Percentiles rank a stretch among this genome's conserved stretches.
Evolutionary conservation across 2,888 invertebrate species (phyloP).

Genomic region (Apodemia hepburni): DNA sequence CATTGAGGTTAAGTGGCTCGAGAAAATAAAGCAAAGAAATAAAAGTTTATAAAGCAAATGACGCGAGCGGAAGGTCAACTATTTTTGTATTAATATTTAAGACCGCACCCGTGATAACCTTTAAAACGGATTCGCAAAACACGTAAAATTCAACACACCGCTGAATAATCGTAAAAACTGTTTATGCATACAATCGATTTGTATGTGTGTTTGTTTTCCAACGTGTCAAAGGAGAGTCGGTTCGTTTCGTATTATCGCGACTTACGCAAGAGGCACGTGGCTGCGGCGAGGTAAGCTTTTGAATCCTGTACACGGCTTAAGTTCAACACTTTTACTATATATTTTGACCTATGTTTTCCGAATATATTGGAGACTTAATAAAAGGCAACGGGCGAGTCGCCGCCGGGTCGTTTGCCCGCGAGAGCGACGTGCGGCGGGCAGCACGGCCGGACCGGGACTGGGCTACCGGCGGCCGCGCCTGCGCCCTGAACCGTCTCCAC

Average conservation of each 20-base stretch:
- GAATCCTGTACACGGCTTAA: conserved; percentile 17
- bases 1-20: conserved; percentile 9
- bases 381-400: conserved; percentile 60
- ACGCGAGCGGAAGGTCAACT: conserved; percentile 58
- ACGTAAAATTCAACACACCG: conserved; percentile 42
- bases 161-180: conserved; percentile 43
- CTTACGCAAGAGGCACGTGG: conserved; percentile 72
- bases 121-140: conserved; percentile 51
- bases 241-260: conserved; percentile 52
- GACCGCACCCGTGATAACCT: conserved; percentile 62
- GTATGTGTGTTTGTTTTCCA: conserved; percentile 58
- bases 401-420: conserved; percentile 62
- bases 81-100: conserved; percentile 44
- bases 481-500: conserved; percentile 46
- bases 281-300: conserved; percentile 29
- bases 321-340: background rate
- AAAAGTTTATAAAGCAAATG: conserved; percentile 27
- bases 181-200: conserved; percentile 68
- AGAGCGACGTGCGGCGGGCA: conserved; percentile 61
- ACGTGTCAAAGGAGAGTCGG: conserved; percentile 67
- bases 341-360: conserved; percentile 11
- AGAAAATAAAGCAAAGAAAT: conserved; percentile 8
- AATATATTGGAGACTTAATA: conserved; percentile 39
- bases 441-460: conserved; percentile 75
- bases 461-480: conserved; percentile 45